Base-by-base conservation (phyloP, 2,113 vertebrate species). In the Brachypteracias leptosomus region DNA sequence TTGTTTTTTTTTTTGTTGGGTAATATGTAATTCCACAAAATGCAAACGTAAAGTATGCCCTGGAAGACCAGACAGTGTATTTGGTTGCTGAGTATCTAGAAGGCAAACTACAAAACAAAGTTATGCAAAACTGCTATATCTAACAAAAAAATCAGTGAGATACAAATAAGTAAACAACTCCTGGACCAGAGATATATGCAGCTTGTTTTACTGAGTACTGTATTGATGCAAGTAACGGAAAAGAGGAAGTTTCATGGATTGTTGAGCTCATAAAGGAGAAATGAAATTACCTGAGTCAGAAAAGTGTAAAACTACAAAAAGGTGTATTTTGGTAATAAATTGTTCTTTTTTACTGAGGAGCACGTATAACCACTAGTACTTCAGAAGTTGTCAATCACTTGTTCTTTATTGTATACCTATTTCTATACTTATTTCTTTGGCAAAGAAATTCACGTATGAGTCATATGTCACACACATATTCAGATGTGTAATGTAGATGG, bases 261-360 rank as follows among this genome's bases (percentile, higher is more conserved):
- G 74, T 25, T 52, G 72, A 85, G 31, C 20, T 94, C 47, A 93
- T 47, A 86, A 81, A 88, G 46, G 25, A 86, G n/a, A 96, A 93
- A 49, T 65, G 4, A 94, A 96, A 71, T 61, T 76, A 35, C 29
- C 46, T 35, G 49, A 66, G 5, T 72, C 3, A 54, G 40, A 77
- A 94, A 68, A 47, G 19, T 82, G 58, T 51, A 95, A 44, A 88
- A 59, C 52, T 81, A 51, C 42, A 81, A 76, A 19, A 38, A 38
- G 21, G 7, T 18, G 29, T 61, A 75, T 13, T 78, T 77, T 68
- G 22, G 9, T 52, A 80, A 65, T 9, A 71, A 82, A 36, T 44
- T 51, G 2, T 40, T 52, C 2, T 87, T 54, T 51, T 63, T 89
- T 55, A 87, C 17, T 61, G 38, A 47, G 31, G 2, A 63, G 0